Percentiles rank a stretch among this genome's conserved stretches.
Evolutionary conservation across 2,113 vertebrate species (phyloP).

Genomic region (Prinia subflava): DNA sequence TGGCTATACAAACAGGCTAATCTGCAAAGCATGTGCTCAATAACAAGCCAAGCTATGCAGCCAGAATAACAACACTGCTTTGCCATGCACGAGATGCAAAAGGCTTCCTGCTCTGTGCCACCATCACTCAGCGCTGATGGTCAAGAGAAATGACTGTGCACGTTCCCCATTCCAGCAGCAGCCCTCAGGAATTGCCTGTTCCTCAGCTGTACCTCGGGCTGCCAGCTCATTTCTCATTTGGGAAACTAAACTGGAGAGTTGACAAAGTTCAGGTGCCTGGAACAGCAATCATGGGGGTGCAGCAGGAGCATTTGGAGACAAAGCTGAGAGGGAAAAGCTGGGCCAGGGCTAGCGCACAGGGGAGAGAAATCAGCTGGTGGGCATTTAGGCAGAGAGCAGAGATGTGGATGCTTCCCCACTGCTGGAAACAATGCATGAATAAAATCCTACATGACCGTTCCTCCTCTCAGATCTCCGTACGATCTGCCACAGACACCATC

Average conservation of each 20-base stretch:
- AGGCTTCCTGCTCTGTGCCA: constrained; percentile 7
- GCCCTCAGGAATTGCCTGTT: constrained; percentile 10
- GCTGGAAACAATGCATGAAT: neutral
- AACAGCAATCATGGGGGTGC: neutral
- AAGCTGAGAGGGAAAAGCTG: neutral
- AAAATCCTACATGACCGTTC: neutral
- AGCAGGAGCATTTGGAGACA: neutral
- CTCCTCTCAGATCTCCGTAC: neutral
- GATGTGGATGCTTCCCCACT: neutral
- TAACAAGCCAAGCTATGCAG: constrained; percentile 76
- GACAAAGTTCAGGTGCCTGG: constrained; percentile 31
- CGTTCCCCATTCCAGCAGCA: neutral
- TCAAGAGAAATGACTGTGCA: neutral
- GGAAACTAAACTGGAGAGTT: neutral
- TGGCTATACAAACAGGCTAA: constrained; percentile 90
- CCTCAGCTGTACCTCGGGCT: neutral
- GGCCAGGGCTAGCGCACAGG: fast-evolving
- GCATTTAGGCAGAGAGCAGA: neutral
- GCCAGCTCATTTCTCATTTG: neutral
- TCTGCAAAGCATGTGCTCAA: constrained; percentile 88
- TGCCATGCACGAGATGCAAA: constrained; percentile 32
- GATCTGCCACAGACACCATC: neutral
- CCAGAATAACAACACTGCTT: constrained; percentile 76
- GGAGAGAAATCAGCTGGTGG: neutral
- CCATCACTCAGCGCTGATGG: neutral